Conservation (phyloP, 2,797 vertebrate species). For the Corythornis leucogaster region DNA sequence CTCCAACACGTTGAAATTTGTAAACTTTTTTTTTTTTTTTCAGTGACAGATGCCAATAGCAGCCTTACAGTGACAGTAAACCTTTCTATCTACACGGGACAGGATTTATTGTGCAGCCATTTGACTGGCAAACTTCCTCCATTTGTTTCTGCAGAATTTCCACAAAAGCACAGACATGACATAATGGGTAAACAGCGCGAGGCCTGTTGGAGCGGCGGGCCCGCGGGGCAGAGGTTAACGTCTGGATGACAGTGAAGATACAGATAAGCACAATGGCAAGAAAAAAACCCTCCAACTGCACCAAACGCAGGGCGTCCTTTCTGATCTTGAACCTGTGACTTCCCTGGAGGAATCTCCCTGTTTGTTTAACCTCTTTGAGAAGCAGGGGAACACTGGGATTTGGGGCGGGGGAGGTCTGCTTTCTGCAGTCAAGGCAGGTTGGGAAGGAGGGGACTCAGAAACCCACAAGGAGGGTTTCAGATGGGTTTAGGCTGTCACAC, state of each 20-base stretch:
- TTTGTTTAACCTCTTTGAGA: slow-evolving; percentile 45
- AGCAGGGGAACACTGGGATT: background rate
- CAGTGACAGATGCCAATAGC: slow-evolving; percentile 47
- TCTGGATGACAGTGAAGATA: slow-evolving; percentile 72
- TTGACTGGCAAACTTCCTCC: slow-evolving; percentile 82
- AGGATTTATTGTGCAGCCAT: slow-evolving; percentile 78
- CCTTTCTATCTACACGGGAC: slow-evolving; percentile 58
- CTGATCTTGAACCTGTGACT: slow-evolving; percentile 66
- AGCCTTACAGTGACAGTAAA: slow-evolving; percentile 67
- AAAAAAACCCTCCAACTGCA: slow-evolving; percentile 2
- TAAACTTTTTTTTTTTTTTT: slow-evolving; percentile 46
- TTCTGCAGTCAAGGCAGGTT: background rate
- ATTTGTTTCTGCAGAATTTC: slow-evolving; percentile 80
- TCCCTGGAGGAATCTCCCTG: slow-evolving; percentile 53
- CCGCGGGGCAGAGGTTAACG: slow-evolving; percentile 63
- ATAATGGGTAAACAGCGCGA: slow-evolving; percentile 76
- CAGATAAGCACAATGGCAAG: slow-evolving; percentile 68
- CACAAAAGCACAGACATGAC: slow-evolving; percentile 80
- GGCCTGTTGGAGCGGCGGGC: slow-evolving; percentile 47
- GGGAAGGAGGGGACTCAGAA: background rate
- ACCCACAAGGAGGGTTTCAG: background rate
- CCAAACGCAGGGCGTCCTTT: background rate
- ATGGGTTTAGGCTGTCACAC: background rate
- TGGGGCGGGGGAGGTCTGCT: background rate
- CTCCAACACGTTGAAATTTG: slow-evolving; percentile 38